These are phyloP conservation scores for Hippopotamyrus pictus DNA, from an alignment of 2,797 vertebrate species.

Conservation along the genomic window DNA sequence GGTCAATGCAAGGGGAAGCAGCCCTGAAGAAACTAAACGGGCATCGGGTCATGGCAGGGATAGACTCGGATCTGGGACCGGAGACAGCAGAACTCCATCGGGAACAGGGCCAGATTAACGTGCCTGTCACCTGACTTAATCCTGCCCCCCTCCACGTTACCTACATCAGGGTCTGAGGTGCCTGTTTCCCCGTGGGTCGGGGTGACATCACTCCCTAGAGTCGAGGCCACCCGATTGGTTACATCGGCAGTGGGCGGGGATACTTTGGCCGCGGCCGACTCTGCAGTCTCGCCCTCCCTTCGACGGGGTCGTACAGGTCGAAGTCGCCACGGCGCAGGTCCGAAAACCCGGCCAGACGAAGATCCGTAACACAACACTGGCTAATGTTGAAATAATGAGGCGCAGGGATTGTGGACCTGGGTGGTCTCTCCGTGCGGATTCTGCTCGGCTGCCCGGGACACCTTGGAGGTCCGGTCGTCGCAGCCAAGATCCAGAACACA, in stretches of 20 bases:
- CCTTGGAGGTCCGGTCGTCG: background rate
- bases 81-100: background rate
- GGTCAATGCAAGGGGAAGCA: background rate
- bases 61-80: background rate
- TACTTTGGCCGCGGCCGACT: background rate
- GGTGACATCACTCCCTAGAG: background rate
- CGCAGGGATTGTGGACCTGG: background rate
- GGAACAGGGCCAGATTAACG: background rate
- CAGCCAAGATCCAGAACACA: slow-evolving; percentile 7
- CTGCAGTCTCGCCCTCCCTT: background rate
- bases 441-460: background rate
- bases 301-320: background rate
- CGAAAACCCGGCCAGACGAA: background rate
- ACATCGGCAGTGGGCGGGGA: background rate
- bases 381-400: slow-evolving; percentile 7
- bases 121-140: background rate
- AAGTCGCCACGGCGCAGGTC: background rate
- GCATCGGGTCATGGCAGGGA: background rate
- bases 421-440: background rate
- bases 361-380: background rate
- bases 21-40: background rate
- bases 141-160: background rate
- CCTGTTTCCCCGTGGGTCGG: background rate
- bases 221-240: background rate
- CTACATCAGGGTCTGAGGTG: background rate